phyloP scores from a whole-genome alignment of 2,797 vertebrate genomes.

The Miichthys miiuy region DNA sequence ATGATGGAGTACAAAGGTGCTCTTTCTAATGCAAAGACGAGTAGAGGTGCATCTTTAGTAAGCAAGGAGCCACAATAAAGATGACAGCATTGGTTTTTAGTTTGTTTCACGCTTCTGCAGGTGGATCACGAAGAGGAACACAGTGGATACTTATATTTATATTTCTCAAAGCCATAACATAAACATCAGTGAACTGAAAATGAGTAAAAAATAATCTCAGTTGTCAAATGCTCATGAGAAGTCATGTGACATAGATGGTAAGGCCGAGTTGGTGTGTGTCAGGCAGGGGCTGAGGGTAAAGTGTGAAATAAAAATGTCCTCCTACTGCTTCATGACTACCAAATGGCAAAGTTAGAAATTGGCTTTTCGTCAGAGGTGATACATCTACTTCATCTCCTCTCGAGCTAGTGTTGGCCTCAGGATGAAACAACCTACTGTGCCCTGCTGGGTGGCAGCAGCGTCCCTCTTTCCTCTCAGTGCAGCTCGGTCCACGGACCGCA shows the following conservation, averaged over 20 bases:
- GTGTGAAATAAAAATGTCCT: constrained; percentile 14
- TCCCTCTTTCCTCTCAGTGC: constrained; percentile 38
- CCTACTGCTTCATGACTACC: constrained; percentile 33
- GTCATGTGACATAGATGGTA: constrained; percentile 46
- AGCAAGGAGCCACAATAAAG: neutral
- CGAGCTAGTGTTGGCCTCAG: constrained; percentile 10
- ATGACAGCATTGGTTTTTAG: neutral
- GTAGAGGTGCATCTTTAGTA: constrained; percentile 1
- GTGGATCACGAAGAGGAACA: constrained; percentile 18
- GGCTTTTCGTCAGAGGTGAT: constrained; percentile 30
- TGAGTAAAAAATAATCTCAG: neutral
- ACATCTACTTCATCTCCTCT: constrained; percentile 33
- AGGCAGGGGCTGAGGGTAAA: constrained; percentile 1
- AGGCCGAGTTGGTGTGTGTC: constrained; percentile 65
- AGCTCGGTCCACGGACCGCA: neutral
- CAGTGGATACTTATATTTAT: neutral
- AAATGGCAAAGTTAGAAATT: constrained; percentile 29
- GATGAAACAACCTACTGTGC: constrained; percentile 24
- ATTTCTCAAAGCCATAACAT: constrained; percentile 32
- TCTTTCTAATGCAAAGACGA: constrained; percentile 1
- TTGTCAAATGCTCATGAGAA: constrained; percentile 28
- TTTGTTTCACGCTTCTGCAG: constrained; percentile 21
- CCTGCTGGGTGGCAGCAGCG: constrained; percentile 9
- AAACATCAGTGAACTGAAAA: constrained; percentile 13
- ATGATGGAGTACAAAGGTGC: neutral